Base-by-base conservation (phyloP, 2,797 vertebrate species). In the Mastacembelus armatus region DNA sequence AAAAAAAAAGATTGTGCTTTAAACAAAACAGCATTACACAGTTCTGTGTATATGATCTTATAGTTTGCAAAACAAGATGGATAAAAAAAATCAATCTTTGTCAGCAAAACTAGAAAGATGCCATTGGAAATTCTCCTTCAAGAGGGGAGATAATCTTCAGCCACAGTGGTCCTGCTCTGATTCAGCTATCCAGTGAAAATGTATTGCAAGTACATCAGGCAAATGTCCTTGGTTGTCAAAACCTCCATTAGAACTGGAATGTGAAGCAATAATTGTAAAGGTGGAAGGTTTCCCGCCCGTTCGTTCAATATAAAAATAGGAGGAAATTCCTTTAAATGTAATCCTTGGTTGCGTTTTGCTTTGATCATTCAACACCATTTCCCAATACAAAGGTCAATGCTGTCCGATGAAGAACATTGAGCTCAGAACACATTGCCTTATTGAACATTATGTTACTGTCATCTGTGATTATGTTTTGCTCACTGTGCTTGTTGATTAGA, bases 141-240 rank as follows among this genome's bases (percentile, higher is more conserved):
- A 57, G 14, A 51, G 10, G n/a, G 18, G 10, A 78, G 19, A 56
- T 33, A 44, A 70, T 85, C 58, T 62, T 70, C 50, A 61, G 12
- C 72, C 50, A 82, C 81, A 72, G 62, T 21, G 21, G 12, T 30
- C 47, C n/a, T 26, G 12, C 19, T 62, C 27, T 59, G 74, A 39
- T 49, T 58, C n/a, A 52, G 42, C 60, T 66, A 64, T 72, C 66
- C 63, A 62, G 57, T 62, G 67, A 36, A 80, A 76, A 80, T 58
- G 1, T 35, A 66, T 79, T 77, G 52, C 75, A 22, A 70, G 48
- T 1, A 33, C 61, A 80, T 80, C 44, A 67, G 60, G 45, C 26
- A 81, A 79, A 82, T 77, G 77, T 71, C 84, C 75, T 81, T 83
- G 71, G 47, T 51, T 77, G 75, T 84, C 78, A 80, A 84, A 88